Evolutionary conservation across 2,113 vertebrate genomes (phyloP), one percentile per base, ranked within the genome.

Genomic region (Solea solea): DNA sequence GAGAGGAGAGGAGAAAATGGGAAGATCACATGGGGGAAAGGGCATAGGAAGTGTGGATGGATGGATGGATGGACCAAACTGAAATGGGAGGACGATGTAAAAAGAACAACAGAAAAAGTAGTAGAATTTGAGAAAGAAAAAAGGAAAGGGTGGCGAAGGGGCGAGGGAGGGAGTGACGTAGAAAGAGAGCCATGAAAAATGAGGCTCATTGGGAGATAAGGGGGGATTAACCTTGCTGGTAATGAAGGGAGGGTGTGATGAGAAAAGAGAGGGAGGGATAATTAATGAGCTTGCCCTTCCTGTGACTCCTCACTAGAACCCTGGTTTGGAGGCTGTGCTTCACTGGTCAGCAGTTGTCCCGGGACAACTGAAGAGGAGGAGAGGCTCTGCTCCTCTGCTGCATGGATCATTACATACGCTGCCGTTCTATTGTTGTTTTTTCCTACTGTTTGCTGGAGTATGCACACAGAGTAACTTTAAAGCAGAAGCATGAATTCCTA

Each of bases 151-250:
- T 27, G 64, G 40, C 58, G 67, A 73, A 41, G 44, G 45, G 68
- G 71, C 41, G 65, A 74, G 69, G 69, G 67, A 72, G 68, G 64
- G 66, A 66, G 80, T 64, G 85, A 74, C 69, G 70, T 74, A 66
- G 80, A 82, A 63, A 65, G 59, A 50, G 76, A 88, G 80, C 85
- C 84, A 93, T 96, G 96, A 96, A 90, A 94, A 96, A 96, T 90
- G 88, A 90, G 91, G 80, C 89, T 92, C 90, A 68, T 8, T 74
- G 91, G 88, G 92, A 90, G 91, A 95, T 90, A 89, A 93, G 83
- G 84, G 88, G 87, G 94, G 93, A 96, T 96, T 97, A 96, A 95
- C 94, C 94, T 94, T 97, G 95, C 96, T 95, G 93, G 89, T 96
- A 97, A 97, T 94, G 94, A 95, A 96, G 87, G 81, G 83, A 81